Conservation (phyloP, 2,888 invertebrate genomes). For the Cataglyphis altisquamis region DNA sequence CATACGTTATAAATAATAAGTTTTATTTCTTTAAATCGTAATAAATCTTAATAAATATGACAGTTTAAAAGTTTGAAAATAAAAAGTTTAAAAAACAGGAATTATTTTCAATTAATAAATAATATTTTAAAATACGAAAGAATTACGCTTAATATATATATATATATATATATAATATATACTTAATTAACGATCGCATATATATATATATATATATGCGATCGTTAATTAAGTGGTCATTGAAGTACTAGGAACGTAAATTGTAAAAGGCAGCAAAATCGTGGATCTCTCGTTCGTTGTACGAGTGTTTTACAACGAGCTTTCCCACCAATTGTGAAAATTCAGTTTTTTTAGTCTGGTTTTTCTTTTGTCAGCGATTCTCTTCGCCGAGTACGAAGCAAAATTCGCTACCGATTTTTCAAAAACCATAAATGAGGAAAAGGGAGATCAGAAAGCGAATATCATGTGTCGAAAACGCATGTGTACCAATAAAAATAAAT, state of each 20-base stretch:
- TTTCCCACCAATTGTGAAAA: constrained; percentile 12
- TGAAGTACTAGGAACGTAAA: constrained; percentile 7
- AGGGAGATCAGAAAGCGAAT: constrained; percentile 1
- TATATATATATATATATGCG: background rate
- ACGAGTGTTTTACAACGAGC: constrained; percentile 35
- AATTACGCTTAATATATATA: background rate
- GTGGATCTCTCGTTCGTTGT: constrained; percentile 22
- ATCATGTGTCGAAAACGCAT: background rate
- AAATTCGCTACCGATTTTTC: constrained; percentile 11
- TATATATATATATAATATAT: background rate
- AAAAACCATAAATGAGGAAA: constrained; percentile 9
- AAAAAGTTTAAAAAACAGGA: background rate
- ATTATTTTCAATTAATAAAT: background rate
- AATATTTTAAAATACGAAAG: background rate
- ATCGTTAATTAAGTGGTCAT: constrained; percentile 19
- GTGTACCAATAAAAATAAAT: constrained; percentile 31
- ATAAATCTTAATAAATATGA: no score
- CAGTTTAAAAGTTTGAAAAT: background rate
- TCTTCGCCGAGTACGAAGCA: background rate
- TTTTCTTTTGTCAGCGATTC: constrained; percentile 30
- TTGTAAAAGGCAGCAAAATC: constrained; percentile 19
- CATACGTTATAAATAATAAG: constrained; percentile 39
- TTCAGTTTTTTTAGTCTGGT: constrained; percentile 17
- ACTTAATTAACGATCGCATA: no score
- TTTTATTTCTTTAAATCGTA: constrained; percentile 32